Evolutionary conservation across 2,888 invertebrate genomes (phyloP).

Genomic region (Ichneumoninae sp.): DNA sequence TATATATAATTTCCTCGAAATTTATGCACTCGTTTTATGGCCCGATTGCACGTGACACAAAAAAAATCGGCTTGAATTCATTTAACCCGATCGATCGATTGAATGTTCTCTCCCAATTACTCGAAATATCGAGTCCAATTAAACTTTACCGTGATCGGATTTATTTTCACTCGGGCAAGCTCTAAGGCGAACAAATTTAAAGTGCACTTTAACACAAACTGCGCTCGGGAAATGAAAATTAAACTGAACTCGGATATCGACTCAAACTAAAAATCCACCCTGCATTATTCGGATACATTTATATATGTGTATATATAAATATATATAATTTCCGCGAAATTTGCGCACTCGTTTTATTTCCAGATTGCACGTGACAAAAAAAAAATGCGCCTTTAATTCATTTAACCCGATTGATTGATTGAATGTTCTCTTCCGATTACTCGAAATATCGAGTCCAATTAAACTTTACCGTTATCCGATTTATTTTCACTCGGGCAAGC

Average conservation of each 20-base stretch:
- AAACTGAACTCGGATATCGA: not conserved
- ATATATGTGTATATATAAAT: not conserved
- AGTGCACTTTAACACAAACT: constrained; percentile 25
- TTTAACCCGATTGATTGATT: no score
- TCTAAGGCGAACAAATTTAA: constrained; percentile 7
- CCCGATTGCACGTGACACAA: constrained; percentile 6
- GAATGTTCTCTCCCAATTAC: no score
- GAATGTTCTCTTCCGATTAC: no score
- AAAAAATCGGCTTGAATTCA: not conserved
- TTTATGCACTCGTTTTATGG: constrained; percentile 2
- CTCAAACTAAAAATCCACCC: not conserved
- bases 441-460: not conserved
- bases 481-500: constrained; percentile 6
- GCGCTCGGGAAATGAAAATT: no score
- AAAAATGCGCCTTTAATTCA: not conserved
- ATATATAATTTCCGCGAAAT: not conserved
- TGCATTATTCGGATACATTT: constrained; percentile 32
- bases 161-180: constrained; percentile 6
- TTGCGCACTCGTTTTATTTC: constrained; percentile 1
- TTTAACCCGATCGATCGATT: no score
- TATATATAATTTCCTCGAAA: not conserved
- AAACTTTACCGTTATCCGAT: constrained; percentile 11
- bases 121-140: not conserved
- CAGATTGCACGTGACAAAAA: constrained; percentile 8
- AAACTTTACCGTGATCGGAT: constrained; percentile 11